Conservation (phyloP, 2,113 vertebrate genomes). For the Callorhinus ursinus region DNA sequence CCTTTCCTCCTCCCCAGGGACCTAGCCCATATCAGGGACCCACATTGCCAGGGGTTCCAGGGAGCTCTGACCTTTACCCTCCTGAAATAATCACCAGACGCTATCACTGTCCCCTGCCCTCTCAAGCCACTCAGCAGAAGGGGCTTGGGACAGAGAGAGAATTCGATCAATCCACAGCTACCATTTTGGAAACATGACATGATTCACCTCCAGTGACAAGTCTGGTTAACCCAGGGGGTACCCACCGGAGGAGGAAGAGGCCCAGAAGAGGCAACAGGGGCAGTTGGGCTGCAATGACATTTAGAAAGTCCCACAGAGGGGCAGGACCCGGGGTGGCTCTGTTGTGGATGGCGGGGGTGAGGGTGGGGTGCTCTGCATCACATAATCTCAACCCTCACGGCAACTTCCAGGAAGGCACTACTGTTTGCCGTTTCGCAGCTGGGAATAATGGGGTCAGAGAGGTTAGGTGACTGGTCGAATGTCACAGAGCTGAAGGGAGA, state of each 20-base stretch:
- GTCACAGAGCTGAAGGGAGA: background rate
- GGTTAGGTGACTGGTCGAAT: background rate
- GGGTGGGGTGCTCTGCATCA: rapidly evolving
- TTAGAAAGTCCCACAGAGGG: no score
- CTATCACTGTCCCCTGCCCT: background rate
- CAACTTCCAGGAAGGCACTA: background rate
- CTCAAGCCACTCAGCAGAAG: background rate
- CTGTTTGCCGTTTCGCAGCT: background rate
- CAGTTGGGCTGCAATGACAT: rapidly evolving
- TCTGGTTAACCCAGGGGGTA: background rate
- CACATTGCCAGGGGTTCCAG: background rate
- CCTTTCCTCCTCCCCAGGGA: background rate
- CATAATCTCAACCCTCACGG: background rate
- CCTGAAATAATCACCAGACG: background rate
- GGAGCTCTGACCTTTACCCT: background rate
- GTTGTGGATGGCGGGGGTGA: background rate
- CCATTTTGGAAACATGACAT: slow-evolving; percentile 64
- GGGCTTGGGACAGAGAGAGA: slow-evolving; percentile 11
- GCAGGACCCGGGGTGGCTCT: background rate
- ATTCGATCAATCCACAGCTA: slow-evolving; percentile 69
- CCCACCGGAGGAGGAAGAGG: background rate
- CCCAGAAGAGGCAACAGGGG: rapidly evolving
- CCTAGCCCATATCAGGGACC: background rate
- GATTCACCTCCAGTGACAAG: slow-evolving; percentile 37
- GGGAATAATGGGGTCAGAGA: background rate